Evolutionary conservation across 2,113 vertebrate species (phyloP).

Genomic region (Echinops telfairi): DNA sequence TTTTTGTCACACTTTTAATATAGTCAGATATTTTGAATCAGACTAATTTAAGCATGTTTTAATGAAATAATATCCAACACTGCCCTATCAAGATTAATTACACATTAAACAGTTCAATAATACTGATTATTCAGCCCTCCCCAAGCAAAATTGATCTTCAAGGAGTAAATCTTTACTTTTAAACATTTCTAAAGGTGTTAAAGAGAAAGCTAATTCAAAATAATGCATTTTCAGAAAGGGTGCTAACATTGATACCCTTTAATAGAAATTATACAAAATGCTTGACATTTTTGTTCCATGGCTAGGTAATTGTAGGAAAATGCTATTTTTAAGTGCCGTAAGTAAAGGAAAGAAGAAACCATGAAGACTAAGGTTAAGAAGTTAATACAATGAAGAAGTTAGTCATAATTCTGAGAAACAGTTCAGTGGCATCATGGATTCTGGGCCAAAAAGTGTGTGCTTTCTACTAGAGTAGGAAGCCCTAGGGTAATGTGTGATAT

Average conservation of each 20-base stretch:
- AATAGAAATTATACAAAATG: background rate
- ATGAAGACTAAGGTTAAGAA: background rate
- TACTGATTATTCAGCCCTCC: background rate
- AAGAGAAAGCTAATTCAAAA: background rate
- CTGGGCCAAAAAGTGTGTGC: no score
- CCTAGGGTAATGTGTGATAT: no score
- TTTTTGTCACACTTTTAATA: background rate
- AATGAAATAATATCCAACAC: constrained; percentile 51
- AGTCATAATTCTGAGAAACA: background rate
- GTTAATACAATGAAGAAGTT: background rate
- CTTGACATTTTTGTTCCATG: background rate
- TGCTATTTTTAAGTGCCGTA: background rate
- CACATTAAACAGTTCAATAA: background rate
- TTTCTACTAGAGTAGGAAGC: no score
- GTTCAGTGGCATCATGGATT: background rate
- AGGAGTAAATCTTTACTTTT: background rate
- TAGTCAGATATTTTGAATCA: constrained; percentile 38
- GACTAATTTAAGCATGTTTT: constrained; percentile 10
- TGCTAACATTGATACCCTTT: background rate
- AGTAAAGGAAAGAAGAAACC: background rate
- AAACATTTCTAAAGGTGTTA: constrained; percentile 15
- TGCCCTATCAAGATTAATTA: constrained; percentile 44
- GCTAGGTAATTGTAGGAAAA: background rate
- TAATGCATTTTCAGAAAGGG: background rate
- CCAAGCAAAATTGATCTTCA: constrained; percentile 1